Conservation (phyloP, 2,888 invertebrate species). For the Eumacrocentrus americanus region DNA sequence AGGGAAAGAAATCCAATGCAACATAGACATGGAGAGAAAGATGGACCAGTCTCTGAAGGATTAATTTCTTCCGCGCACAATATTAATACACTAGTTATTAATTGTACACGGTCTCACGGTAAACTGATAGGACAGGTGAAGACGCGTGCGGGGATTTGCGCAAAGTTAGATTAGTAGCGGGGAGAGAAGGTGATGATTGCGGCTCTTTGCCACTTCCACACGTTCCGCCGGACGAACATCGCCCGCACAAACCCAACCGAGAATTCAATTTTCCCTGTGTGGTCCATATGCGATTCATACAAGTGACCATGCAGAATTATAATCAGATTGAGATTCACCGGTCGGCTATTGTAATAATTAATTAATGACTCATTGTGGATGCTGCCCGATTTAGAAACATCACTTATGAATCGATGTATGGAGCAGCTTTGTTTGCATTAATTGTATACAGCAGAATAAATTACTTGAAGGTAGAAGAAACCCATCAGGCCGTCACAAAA, state of each 20-base stretch:
- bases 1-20: too few relatives aligned
- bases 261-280: too few relatives aligned
- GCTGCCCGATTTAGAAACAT: too few relatives aligned
- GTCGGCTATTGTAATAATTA: neutral
- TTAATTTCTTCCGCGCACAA: constrained; percentile 13
- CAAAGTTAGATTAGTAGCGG: constrained; percentile 26
- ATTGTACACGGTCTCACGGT: constrained; percentile 50
- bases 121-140: constrained; percentile 45
- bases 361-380: neutral
- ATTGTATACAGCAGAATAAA: too few relatives aligned
- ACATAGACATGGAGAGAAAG: too few relatives aligned
- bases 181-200: constrained; percentile 39
- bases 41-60: too few relatives aligned
- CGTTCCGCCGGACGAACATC: constrained; percentile 16
- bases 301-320: neutral
- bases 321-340: neutral
- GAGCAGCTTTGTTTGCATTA: too few relatives aligned
- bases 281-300: too few relatives aligned
- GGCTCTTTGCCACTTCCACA: constrained; percentile 38
- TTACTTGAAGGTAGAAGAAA: too few relatives aligned
- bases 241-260: neutral
- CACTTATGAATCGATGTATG: too few relatives aligned
- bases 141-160: constrained; percentile 39
- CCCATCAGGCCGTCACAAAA: neutral
- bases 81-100: constrained; percentile 46